Base-by-base conservation (phyloP, 2,797 vertebrate genomes). In the Danio albolineatus region DNA sequence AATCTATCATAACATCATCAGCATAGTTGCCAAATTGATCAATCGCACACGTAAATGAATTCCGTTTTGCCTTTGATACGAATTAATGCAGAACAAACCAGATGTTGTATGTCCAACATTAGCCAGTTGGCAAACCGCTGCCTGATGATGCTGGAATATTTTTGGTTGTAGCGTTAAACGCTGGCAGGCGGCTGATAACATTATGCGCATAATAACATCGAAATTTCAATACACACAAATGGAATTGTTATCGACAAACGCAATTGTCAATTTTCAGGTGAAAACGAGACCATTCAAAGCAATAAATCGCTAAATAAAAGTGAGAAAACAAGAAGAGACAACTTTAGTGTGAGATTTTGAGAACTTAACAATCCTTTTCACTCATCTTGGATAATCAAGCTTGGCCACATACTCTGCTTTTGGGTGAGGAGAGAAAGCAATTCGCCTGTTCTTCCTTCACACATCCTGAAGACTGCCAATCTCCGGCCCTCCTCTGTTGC, bases 351-450 rank as follows among this genome's bases (percentile, higher is more conserved):
- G 89, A 89, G 85, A 90, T 91, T 91, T 92, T 89, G 91, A 92
- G 89, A 92, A 91, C 91, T 93, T 90, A 92, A 91, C 91, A 92
- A 92, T 91, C 88, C 90, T 91, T 88, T 89, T 90, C 90, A 93
- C 89, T 89, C 90, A 92, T 94, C 90, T 94, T 86, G 90, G 90
- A 94, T 93, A 93, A 92, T 92, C 92, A 92, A 92, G 90, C 91
- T 91, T 92, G 92, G 92, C 92, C 90, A 88, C 89, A 91, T 88
- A 92, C 91, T 92, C 89, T 92, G 90, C 89, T 91, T 91, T 89
- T 89, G 91, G 89, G 90, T 89, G 85, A 88, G 71, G 61, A 88
- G 87, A 90, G 89, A 92, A 91, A 81, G 88, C 90, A 90, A 92
- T 91, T 89, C 89, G 89, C 89, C 91, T 89, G 88, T 89, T 91